phyloP scores from a whole-genome alignment of 2,797 vertebrate genomes.

The Ptychobarbus kaznakovi region DNA sequence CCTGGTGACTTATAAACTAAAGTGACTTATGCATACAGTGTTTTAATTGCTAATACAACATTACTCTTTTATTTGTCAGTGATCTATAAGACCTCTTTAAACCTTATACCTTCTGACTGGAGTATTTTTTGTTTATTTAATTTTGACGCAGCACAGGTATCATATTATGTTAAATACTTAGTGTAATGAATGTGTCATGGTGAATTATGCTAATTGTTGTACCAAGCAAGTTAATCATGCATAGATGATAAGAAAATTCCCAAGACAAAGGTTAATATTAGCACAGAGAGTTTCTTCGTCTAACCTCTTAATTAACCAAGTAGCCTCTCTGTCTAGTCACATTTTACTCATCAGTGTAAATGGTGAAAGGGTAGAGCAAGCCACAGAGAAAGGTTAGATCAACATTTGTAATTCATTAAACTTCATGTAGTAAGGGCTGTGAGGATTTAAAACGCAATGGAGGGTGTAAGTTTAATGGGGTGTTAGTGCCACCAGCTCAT shows the following conservation, averaged over 20 bases:
- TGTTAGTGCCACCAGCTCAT: neutral
- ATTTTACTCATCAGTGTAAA: slow-evolving; percentile 51
- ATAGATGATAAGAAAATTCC: slow-evolving; percentile 71
- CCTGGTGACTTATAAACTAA: slow-evolving; percentile 45
- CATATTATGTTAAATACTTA: slow-evolving; percentile 72
- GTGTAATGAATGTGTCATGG: slow-evolving; percentile 67
- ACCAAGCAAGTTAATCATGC: slow-evolving; percentile 79
- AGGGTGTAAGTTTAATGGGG: neutral
- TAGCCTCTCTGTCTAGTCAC: slow-evolving; percentile 55
- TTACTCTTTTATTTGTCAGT: slow-evolving; percentile 17
- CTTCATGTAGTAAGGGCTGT: slow-evolving; percentile 7
- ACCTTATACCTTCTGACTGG: slow-evolving; percentile 30
- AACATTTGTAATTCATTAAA: slow-evolving; percentile 54
- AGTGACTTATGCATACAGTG: slow-evolving; percentile 34
- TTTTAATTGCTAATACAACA: slow-evolving; percentile 55
- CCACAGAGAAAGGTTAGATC: slow-evolving; percentile 46
- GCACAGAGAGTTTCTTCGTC: slow-evolving; percentile 66
- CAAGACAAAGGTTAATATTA: slow-evolving; percentile 69
- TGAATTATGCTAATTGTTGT: slow-evolving; percentile 78
- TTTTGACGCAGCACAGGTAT: slow-evolving; percentile 72
- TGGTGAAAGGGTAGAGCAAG: slow-evolving; percentile 23
- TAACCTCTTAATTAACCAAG: slow-evolving; percentile 68
- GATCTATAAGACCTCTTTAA: neutral
- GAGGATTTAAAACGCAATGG: neutral
- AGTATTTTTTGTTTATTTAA: neutral